Evolutionary conservation across 2,797 vertebrate species (phyloP).

Genomic region (Hemitrygon akajei): DNA sequence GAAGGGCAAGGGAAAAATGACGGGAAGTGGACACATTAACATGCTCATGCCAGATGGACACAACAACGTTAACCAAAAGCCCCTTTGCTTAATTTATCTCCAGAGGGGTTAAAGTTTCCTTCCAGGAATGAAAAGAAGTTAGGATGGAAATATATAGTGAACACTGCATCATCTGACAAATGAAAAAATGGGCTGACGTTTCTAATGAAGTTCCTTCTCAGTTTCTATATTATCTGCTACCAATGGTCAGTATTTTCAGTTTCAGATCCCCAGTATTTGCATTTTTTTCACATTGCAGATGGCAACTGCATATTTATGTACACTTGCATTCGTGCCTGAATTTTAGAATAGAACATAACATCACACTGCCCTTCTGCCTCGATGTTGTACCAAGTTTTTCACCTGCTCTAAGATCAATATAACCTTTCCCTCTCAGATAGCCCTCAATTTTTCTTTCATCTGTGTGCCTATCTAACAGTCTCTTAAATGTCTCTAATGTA

Average conservation of each 20-base stretch:
- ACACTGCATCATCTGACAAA: neutral
- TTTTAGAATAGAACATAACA: neutral
- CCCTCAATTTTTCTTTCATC: too few species aligned
- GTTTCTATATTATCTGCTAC: neutral
- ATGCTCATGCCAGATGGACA: too few species aligned
- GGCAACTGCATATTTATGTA: neutral
- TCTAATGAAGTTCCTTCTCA: neutral
- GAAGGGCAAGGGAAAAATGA: too few species aligned
- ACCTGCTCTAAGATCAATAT: too few species aligned
- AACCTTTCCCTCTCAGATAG: too few species aligned
- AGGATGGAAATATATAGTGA: neutral
- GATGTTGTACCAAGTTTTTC: too few species aligned
- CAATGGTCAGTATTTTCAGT: neutral
- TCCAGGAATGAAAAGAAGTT: neutral
- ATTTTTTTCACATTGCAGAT: neutral
- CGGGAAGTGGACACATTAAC: too few species aligned
- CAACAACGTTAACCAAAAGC: neutral
- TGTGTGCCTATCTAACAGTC: too few species aligned
- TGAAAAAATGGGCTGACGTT: neutral
- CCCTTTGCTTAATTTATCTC: neutral
- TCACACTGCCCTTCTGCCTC: too few species aligned
- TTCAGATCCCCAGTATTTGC: constrained; percentile 6
- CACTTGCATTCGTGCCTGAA: neutral
- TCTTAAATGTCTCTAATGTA: too few species aligned
- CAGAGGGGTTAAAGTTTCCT: neutral